Evolutionary conservation across 1,140 invertebrate species (phyloP), one percentile per base, ranked within the genome.

Genomic region (Trachymyrmex septentrionalis): DNA sequence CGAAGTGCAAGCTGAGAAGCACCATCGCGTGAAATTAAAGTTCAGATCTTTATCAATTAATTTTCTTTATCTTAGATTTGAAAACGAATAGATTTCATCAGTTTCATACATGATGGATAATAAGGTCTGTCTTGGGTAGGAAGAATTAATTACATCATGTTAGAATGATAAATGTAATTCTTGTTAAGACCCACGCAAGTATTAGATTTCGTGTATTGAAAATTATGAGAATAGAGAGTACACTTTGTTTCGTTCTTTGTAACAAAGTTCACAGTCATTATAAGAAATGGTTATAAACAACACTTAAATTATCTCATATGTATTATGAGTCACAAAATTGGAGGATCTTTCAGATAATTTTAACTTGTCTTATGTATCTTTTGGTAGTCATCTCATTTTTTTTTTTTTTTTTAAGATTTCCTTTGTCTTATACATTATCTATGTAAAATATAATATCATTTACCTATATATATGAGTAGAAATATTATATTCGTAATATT

Each of bases 191-290:
- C 6, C 16, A 34, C 7, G 21, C 12, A 24, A 12, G 27, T 27
- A 34, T 64, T 34, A 64, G 0, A 64, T 64, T 64, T 14, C 12
- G n/a, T 24, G 66, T 73, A 89, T 87, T 86, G 72, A 87, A 73
- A 90, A 89, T 90, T 89, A 89, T 84, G 85, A 59, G 86, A 44
- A 44, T 87, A n/a, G 3, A n/a, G 3, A 6, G 57, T 71, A 67
- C 48, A 48, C 9, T 34, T 34, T 34, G 61, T 63, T 53, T 12
- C 63, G 53, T 88, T 82, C 84, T 72, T 57, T 44, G 66, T 24
- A 63, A 44, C 9, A 3, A 50, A 16, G 21, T 19, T n/a, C 67
- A 38, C 7, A 0, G 34, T 7, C 38, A 19, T 48, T 44, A 44
- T 10, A 57, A 57, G 9, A 9, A 7, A n/a, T 57, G n/a, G 0